A percentile compares a stretch with the other conserved stretches of the same genome.
phyloP scores from a whole-genome alignment of 2,888 invertebrate species.

The Asteroscopus sphinx region DNA sequence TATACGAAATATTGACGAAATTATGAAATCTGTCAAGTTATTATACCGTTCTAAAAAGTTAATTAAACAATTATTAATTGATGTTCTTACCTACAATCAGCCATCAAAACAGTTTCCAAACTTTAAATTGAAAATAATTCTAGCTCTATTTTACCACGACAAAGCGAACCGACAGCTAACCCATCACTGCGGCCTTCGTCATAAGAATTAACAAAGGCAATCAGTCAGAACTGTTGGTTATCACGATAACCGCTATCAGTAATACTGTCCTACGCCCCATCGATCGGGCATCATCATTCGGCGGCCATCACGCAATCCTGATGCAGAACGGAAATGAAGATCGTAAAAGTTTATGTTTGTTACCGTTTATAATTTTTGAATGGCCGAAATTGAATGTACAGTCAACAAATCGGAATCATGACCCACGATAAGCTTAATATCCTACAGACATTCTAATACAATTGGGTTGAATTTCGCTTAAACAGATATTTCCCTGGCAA shows the following conservation, averaged over 20 bases:
- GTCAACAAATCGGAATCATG: too few relatives aligned
- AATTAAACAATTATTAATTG: too few relatives aligned
- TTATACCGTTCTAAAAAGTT: too few relatives aligned
- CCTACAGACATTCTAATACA: too few relatives aligned
- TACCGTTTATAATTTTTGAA: constrained; percentile 26
- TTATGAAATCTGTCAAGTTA: too few relatives aligned
- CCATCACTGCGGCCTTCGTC: constrained; percentile 32
- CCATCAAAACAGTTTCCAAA: background rate
- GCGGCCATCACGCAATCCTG: constrained; percentile 67
- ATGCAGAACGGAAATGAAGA: constrained; percentile 58
- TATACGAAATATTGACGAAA: too few relatives aligned
- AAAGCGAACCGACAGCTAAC: constrained; percentile 12
- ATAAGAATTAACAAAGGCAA: constrained; percentile 38
- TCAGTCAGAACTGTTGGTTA: constrained; percentile 63
- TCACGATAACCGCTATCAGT: constrained; percentile 67
- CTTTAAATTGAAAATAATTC: background rate
- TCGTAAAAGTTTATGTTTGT: constrained; percentile 64
- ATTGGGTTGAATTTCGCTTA: too few relatives aligned
- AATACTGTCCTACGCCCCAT: constrained; percentile 50
- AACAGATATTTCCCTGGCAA: too few relatives aligned
- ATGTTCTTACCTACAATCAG: constrained; percentile 12
- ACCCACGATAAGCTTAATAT: too few relatives aligned
- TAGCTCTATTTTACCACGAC: constrained; percentile 8
- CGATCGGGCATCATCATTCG: constrained; percentile 61
- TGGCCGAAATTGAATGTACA: constrained; percentile 5